Evolutionary conservation across 2,888 invertebrate species (phyloP).

Genomic region (Vesta saturnalis): DNA sequence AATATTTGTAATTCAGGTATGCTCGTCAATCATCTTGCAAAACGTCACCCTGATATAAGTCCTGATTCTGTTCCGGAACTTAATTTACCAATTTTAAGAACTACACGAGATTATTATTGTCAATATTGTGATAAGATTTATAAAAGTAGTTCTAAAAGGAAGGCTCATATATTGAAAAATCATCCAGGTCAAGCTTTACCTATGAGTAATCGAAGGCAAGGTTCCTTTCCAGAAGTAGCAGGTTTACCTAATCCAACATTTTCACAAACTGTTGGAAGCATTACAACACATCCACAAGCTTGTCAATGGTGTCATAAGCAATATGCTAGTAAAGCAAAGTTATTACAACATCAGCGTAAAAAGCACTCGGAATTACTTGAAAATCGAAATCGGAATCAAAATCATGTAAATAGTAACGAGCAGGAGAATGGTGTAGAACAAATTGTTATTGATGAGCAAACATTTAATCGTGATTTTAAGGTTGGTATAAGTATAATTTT

Average conservation of each 20-base stretch:
- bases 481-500: background rate
- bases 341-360: constrained; percentile 75
- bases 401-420: constrained; percentile 19
- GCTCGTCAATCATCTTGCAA: constrained; percentile 86
- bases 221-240: constrained; percentile 50
- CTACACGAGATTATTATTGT: constrained; percentile 84
- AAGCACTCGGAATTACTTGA: constrained; percentile 66
- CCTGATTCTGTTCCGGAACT: constrained; percentile 77
- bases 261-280: constrained; percentile 77
- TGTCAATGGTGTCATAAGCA: constrained; percentile 88
- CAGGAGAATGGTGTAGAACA: constrained; percentile 17
- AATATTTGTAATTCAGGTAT: constrained; percentile 60
- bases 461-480: constrained; percentile 30
- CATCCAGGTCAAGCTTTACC: constrained; percentile 82
- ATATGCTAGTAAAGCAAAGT: constrained; percentile 82
- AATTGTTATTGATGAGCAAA: constrained; percentile 21
- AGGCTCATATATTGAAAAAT: constrained; percentile 82
- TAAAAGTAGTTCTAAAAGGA: constrained; percentile 85
- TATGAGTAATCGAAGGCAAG: constrained; percentile 61
- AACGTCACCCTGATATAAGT: constrained; percentile 74
- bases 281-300: constrained; percentile 75
- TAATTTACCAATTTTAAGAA: constrained; percentile 79
- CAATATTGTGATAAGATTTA: constrained; percentile 85
- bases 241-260: constrained; percentile 70
- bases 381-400: constrained; percentile 16